Evolutionary conservation across 2,888 invertebrate species (phyloP).

Genomic region (Caenorhabditis uteleia): DNA sequence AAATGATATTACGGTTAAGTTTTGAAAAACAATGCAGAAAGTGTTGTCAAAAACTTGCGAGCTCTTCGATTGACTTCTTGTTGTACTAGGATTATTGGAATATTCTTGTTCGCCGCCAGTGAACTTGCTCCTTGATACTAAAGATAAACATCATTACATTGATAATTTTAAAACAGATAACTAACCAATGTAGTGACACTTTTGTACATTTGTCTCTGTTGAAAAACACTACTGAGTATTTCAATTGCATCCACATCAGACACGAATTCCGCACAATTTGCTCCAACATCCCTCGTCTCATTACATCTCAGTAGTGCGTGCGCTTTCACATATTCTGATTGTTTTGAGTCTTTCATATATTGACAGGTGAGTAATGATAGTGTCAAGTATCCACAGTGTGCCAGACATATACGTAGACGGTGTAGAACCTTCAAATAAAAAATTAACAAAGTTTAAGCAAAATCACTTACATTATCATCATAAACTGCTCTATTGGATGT

Average conservation of each 20-base stretch:
- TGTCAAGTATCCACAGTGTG: slow-evolving; percentile 27
- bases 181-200: slow-evolving; percentile 26
- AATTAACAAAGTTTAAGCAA: neutral
- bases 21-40: slow-evolving; percentile 22
- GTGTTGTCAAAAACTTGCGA: slow-evolving; percentile 2
- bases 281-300: slow-evolving; percentile 31
- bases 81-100: neutral
- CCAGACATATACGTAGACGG: slow-evolving; percentile 15
- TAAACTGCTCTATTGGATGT: neutral
- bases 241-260: slow-evolving; percentile 17
- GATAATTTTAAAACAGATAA: neutral
- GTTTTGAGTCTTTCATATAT: slow-evolving; percentile 6
- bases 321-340: slow-evolving; percentile 14
- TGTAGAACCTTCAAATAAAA: slow-evolving; percentile 7
- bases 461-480: slow-evolving; percentile 3
- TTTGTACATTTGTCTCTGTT: slow-evolving; percentile 18
- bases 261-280: slow-evolving; percentile 23
- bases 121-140: slow-evolving; percentile 20
- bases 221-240: slow-evolving; percentile 15
- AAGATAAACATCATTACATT: neutral
- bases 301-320: slow-evolving; percentile 10
- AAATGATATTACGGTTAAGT: too few species aligned
- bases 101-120: slow-evolving; percentile 20
- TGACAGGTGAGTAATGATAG: slow-evolving; percentile 23
- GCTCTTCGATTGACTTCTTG: slow-evolving; percentile 19